Evolutionary conservation across 2,888 invertebrate species (phyloP), one percentile per base, ranked within the genome.

Genomic region (Schrankia costaestrigalis): DNA sequence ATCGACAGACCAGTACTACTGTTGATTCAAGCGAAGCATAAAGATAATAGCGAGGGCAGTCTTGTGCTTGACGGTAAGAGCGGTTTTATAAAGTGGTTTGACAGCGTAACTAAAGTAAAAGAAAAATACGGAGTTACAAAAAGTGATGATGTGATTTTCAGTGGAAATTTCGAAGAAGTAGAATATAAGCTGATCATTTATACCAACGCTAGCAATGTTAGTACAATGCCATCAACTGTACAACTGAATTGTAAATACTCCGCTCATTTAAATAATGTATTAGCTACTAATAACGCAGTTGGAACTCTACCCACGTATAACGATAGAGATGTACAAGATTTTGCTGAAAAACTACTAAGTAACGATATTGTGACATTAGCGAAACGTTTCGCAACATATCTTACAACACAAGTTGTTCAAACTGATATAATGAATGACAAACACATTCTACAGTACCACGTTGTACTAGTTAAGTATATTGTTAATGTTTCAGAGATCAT

Each of bases 151-250:
- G n/a, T 5, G 3, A 8, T 54, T 13, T 43, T 55, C 6, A 13
- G 13, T 13, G 37, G 41, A 3, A 32, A 22, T 0, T 41, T 32
- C 15, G 32, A 44, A 1, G 56, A 39, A 2, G 28, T 28, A n/a
- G 42, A 52, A 15, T 42, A 35, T 28, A 14, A 43, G 8, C 56
- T 48, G 9, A 25, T 52, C 17, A 26, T 45, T 11, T 56, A 54
- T 22, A 55, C 56, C 8, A 39, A 41, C 2, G 52, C 38, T 0
- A 40, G n/a, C n/a, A n/a, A n/a, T n/a, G n/a, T n/a, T n/a, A n/a
- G n/a, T n/a, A n/a, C n/a, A 11, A 7, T 33, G 17, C 13, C 12
- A 13, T 27, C 33, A 6, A 30, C 28, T 7, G 17, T 25, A 8
- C 6, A 1, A 11, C 34, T 21, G 1, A 15, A 36, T 3, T 22